Conservation (phyloP, 2,888 invertebrate genomes). For the Harpalus rufipes region DNA sequence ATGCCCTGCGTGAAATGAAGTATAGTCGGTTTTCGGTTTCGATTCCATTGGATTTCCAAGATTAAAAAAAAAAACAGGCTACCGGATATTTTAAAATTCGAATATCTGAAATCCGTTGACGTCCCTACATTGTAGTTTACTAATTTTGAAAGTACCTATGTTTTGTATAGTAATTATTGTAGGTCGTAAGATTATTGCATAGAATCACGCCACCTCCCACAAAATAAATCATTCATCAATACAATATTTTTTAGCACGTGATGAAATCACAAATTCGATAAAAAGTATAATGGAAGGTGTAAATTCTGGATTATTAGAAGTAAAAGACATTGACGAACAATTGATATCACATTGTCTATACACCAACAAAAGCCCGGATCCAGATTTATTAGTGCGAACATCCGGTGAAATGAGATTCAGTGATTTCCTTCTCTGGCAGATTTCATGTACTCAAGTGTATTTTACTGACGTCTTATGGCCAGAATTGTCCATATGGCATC, state of each 20-base stretch:
- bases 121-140: background rate
- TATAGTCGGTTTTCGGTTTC: too few relatives aligned
- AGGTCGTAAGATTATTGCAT: background rate
- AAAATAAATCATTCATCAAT: background rate
- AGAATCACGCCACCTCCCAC: background rate
- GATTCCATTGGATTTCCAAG: too few relatives aligned
- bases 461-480: constrained; percentile 97
- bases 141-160: background rate
- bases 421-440: constrained; percentile 97
- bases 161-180: background rate
- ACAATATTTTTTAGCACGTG: constrained; percentile 80
- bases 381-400: constrained; percentile 95
- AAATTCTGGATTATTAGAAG: constrained; percentile 80
- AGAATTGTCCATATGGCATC: constrained; percentile 95
- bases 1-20: too few relatives aligned
- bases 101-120: too few relatives aligned
- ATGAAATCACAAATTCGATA: constrained; percentile 90
- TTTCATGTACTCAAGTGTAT: constrained; percentile 88
- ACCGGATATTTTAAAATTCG: too few relatives aligned
- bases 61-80: too few relatives aligned
- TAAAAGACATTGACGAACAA: constrained; percentile 87
- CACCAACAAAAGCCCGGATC: constrained; percentile 86
- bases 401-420: constrained; percentile 90
- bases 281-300: constrained; percentile 85
- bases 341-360: constrained; percentile 89